These are phyloP conservation scores for Cosmia pyralina DNA, from an alignment of 2,888 invertebrate species.

Conservation along the genomic window DNA sequence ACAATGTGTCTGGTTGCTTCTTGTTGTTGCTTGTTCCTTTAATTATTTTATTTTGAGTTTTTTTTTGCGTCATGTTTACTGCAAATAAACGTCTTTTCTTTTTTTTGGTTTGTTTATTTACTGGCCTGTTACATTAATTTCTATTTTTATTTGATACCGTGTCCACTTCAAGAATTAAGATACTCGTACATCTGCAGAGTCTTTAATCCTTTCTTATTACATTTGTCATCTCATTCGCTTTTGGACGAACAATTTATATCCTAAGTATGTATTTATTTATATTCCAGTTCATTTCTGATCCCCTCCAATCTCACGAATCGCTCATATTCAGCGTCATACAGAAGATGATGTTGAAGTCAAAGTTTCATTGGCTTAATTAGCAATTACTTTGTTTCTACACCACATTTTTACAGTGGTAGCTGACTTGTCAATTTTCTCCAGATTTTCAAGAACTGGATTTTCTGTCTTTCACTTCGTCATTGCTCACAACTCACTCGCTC, in stretches of 20 bases:
- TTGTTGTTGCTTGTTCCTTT: no score
- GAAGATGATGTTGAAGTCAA: background rate
- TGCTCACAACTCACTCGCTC: slow-evolving; percentile 53
- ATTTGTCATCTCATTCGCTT: background rate
- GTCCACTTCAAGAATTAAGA: background rate
- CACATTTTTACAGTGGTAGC: no score
- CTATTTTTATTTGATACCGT: background rate
- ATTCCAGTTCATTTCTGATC: background rate
- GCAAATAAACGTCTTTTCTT: no score
- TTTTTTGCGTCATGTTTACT: no score
- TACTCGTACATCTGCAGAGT: background rate
- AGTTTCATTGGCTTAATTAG: background rate
- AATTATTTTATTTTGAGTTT: no score
- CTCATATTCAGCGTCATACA: background rate
- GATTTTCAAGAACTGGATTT: slow-evolving; percentile 10
- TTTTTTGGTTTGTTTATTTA: background rate
- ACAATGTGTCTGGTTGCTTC: background rate
- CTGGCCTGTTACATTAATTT: background rate
- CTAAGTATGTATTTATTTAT: background rate
- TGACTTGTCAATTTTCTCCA: background rate
- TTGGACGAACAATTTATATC: background rate
- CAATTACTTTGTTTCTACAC: background rate
- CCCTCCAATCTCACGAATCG: background rate
- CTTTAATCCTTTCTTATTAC: background rate
- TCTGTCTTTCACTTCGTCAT: slow-evolving; percentile 9